phyloP scores from a whole-genome alignment of 2,113 vertebrate genomes.

The Egretta garzetta region DNA sequence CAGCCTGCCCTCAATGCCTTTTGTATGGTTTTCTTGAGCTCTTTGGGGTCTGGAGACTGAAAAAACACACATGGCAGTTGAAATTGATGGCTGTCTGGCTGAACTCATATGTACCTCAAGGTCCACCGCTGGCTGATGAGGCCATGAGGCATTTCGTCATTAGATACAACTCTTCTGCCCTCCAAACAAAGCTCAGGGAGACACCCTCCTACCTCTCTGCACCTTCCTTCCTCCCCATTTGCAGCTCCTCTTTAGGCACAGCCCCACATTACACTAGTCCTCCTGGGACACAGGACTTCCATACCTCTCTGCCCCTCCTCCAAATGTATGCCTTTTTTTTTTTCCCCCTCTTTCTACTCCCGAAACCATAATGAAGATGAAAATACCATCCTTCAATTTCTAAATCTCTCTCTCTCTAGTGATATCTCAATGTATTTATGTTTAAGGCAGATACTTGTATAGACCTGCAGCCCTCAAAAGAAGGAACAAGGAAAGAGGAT shows the following conservation, averaged over 20 bases:
- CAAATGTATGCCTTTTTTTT: neutral
- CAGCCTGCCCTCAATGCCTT: neutral
- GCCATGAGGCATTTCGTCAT: neutral
- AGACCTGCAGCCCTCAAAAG: neutral
- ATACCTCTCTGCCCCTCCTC: neutral
- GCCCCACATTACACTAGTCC: neutral
- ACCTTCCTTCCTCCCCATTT: neutral
- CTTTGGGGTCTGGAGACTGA: neutral
- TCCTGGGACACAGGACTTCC: neutral
- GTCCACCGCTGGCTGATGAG: neutral
- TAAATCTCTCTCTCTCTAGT: neutral
- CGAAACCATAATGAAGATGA: neutral
- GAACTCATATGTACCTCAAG: neutral
- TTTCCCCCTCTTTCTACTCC: neutral
- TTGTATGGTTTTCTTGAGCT: neutral
- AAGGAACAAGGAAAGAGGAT: neutral
- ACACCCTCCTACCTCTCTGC: rapidly evolving
- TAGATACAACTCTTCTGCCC: neutral
- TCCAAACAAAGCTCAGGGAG: neutral
- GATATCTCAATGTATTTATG: neutral
- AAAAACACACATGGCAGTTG: neutral
- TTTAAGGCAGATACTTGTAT: neutral
- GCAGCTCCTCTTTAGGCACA: neutral
- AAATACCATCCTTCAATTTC: neutral
- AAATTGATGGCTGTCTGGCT: neutral